phyloP scores from a whole-genome alignment of 2,113 vertebrate species.

The Peromyscus maniculatus region DNA sequence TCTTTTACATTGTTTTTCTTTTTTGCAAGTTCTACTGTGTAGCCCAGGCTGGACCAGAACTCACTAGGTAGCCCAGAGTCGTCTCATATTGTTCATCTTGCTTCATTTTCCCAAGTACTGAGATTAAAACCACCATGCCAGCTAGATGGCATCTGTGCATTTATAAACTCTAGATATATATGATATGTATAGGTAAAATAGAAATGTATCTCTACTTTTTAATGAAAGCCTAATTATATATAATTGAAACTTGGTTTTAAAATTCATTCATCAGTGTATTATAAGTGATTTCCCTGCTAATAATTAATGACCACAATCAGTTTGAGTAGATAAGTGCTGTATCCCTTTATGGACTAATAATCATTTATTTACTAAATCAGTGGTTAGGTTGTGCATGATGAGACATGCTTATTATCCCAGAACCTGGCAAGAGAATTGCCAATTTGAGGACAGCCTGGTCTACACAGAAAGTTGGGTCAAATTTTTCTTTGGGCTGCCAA shows the following conservation, averaged over 20 bases:
- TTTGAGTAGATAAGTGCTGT: background rate
- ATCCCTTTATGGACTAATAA: background rate
- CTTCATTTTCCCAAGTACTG: background rate
- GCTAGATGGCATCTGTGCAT: background rate
- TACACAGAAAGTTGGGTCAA: background rate
- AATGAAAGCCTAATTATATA: background rate
- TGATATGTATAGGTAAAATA: background rate
- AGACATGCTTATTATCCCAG: background rate
- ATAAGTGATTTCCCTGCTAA: background rate
- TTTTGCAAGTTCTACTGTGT: background rate
- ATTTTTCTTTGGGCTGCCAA: background rate
- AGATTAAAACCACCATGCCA: background rate
- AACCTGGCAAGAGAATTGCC: background rate
- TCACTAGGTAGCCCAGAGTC: background rate
- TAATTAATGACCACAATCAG: slow-evolving; percentile 12
- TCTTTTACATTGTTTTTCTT: background rate
- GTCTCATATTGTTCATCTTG: background rate
- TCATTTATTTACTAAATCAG: background rate
- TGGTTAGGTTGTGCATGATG: background rate
- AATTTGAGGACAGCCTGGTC: background rate
- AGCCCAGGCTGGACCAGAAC: background rate
- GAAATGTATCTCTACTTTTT: background rate
- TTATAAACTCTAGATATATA: background rate
- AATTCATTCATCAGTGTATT: background rate
- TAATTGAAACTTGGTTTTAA: background rate